Conservation (phyloP, 2,113 vertebrate genomes). For the Turdus rufiventris region DNA sequence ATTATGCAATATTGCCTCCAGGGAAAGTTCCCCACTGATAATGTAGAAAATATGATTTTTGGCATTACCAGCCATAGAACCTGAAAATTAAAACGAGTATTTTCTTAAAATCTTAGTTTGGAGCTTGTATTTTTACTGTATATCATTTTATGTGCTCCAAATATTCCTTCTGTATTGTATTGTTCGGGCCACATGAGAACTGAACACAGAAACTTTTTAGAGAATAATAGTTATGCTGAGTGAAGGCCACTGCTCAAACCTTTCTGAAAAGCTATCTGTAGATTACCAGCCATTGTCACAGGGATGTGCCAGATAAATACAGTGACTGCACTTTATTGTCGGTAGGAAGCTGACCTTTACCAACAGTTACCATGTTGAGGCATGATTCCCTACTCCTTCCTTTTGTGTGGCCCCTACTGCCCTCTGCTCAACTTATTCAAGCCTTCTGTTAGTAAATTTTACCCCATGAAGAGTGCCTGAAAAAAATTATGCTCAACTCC, state of each 20-base stretch:
- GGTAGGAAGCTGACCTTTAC: constrained; percentile 51
- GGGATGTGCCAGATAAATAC: constrained; percentile 71
- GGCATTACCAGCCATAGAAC: neutral
- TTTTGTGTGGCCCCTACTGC: constrained; percentile 41
- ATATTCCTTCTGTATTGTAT: neutral
- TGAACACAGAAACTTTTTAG: neutral
- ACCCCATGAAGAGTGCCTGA: constrained; percentile 25
- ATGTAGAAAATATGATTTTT: neutral
- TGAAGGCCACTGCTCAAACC: neutral
- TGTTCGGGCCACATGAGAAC: neutral
- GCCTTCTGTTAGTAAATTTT: constrained; percentile 50
- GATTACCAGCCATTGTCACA: constrained; percentile 62
- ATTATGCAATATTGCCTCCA: neutral
- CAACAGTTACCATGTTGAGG: constrained; percentile 35
- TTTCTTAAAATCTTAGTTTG: neutral
- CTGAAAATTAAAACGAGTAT: neutral
- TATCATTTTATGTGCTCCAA: neutral
- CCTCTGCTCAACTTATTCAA: constrained; percentile 44
- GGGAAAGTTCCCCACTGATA: neutral
- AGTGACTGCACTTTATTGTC: constrained; percentile 60
- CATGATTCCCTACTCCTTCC: constrained; percentile 38
- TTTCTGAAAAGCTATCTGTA: constrained; percentile 29
- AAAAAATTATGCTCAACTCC: constrained; percentile 30
- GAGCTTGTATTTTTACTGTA: neutral
- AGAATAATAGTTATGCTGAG: neutral